phyloP scores from a whole-genome alignment of 2,113 vertebrate species.

The Oriolus oriolus region DNA sequence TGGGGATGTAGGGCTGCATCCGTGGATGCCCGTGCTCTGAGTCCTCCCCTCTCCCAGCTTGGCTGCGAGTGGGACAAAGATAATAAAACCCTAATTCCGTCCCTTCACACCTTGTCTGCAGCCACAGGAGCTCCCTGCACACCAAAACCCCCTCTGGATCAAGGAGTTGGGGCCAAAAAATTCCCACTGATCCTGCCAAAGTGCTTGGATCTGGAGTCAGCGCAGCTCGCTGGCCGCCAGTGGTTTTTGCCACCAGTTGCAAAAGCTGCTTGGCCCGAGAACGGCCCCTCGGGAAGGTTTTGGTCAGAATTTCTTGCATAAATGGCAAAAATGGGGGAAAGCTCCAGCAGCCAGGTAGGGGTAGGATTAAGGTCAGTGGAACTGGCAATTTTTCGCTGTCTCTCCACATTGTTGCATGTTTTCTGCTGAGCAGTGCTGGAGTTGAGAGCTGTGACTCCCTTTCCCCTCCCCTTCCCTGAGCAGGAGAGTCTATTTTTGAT shows the following conservation, averaged over 20 bases:
- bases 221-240: neutral
- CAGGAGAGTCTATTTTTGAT: neutral
- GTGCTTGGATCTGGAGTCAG: neutral
- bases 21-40: neutral
- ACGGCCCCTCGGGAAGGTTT: neutral
- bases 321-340: neutral
- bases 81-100: neutral
- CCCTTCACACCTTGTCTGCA: neutral
- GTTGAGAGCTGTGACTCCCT: neutral
- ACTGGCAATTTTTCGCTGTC: neutral
- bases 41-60: neutral
- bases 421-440: neutral
- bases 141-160: fast-evolving
- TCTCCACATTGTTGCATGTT: neutral
- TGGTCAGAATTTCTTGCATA: neutral
- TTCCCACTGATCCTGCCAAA: neutral
- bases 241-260: neutral
- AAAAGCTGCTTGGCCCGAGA: neutral
- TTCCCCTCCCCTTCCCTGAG: neutral
- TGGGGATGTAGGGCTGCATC: neutral
- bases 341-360: neutral
- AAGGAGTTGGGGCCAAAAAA: too few relatives aligned
- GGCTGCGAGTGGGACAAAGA: neutral
- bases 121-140: neutral
- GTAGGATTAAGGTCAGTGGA: neutral